Evolutionary conservation across 2,113 vertebrate genomes (phyloP).

Genomic region (Rhinogobius similis): DNA sequence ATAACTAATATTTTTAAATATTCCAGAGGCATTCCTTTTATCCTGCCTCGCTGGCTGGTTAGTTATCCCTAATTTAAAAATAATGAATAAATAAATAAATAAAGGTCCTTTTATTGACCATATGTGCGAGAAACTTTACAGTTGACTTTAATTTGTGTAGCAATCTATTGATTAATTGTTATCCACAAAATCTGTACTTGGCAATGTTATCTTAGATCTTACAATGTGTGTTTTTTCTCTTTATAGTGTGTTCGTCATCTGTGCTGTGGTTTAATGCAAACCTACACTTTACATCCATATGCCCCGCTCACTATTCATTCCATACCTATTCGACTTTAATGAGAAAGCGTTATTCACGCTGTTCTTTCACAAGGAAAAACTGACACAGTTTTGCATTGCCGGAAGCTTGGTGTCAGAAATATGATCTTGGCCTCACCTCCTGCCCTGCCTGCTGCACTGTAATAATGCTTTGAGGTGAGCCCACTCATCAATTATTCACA

Average conservation of each 20-base stretch:
- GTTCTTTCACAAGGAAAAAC: constrained; percentile 50
- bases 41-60: too few relatives aligned
- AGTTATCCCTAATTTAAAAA: too few relatives aligned
- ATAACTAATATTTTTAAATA: too few relatives aligned
- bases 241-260: constrained; percentile 11
- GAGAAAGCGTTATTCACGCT: constrained; percentile 48
- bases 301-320: constrained; percentile 30
- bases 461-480: constrained; percentile 68
- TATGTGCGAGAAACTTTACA: too few relatives aligned
- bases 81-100: too few relatives aligned
- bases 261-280: background rate
- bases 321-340: constrained; percentile 39
- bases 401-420: constrained; percentile 66
- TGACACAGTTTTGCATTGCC: constrained; percentile 58
- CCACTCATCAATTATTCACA: constrained; percentile 74
- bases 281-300: constrained; percentile 16
- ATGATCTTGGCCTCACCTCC: constrained; percentile 68
- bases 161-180: background rate
- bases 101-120: too few relatives aligned
- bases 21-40: too few relatives aligned
- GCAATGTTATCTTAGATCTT: too few relatives aligned
- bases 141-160: too few relatives aligned
- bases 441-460: constrained; percentile 58
- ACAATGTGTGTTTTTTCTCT: too few relatives aligned
- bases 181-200: background rate